A percentile compares a stretch with the other conserved stretches of the same genome.
Evolutionary conservation across 1,140 invertebrate genomes (phyloP).

Genomic region (Euura lappo): DNA sequence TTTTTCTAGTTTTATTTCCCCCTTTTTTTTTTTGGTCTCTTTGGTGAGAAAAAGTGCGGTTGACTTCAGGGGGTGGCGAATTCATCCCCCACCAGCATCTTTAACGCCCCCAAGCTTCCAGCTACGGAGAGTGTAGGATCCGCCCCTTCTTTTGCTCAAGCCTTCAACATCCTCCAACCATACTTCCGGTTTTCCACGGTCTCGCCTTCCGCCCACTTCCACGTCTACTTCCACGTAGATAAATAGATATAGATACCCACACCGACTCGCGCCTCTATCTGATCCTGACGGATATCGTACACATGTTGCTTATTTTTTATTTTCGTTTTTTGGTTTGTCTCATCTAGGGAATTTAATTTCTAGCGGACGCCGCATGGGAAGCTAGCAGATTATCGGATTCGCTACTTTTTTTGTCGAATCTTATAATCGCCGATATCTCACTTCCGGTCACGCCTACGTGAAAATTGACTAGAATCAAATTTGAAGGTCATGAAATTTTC

Average conservation of each 20-base stretch:
- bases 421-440: too few relatives aligned
- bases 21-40: too few relatives aligned
- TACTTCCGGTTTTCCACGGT: slow-evolving; percentile 6
- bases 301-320: background rate
- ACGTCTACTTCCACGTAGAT: background rate
- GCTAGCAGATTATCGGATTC: too few relatives aligned
- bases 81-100: slow-evolving; percentile 8
- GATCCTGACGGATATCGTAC: too few relatives aligned
- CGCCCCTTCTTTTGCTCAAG: slow-evolving; percentile 6
- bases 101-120: slow-evolving; percentile 3
- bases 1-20: background rate
- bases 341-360: too few relatives aligned
- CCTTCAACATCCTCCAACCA: slow-evolving; percentile 4
- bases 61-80: slow-evolving; percentile 23
- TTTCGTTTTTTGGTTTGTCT: background rate
- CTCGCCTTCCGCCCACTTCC: slow-evolving; percentile 2
- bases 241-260: background rate
- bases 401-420: too few relatives aligned
- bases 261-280: background rate
- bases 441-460: too few relatives aligned
- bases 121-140: slow-evolving; percentile 3
- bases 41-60: background rate
- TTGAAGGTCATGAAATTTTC: too few relatives aligned
- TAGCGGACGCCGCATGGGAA: too few relatives aligned
- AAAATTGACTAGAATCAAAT: too few relatives aligned